These are phyloP conservation scores for Nomada goodeniana DNA, from an alignment of 2,888 invertebrate genomes.

Conservation along the genomic window DNA sequence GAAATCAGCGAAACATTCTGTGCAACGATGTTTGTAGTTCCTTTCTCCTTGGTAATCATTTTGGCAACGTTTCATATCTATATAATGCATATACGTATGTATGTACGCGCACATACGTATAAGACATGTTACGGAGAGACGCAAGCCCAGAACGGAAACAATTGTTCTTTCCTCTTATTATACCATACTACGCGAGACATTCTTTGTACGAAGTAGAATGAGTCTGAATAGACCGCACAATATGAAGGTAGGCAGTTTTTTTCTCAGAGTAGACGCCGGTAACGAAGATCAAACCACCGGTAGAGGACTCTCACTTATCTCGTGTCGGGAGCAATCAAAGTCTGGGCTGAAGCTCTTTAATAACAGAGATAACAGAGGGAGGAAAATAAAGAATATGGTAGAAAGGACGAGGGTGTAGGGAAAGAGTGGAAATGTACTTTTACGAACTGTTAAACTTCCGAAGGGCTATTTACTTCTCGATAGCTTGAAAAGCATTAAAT, in stretches of 20 bases:
- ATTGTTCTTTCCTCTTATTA: constrained; percentile 57
- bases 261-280: constrained; percentile 2
- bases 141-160: constrained; percentile 47
- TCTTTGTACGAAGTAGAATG: constrained; percentile 8
- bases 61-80: constrained; percentile 71
- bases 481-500: constrained; percentile 33
- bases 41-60: constrained; percentile 64
- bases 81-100: constrained; percentile 39
- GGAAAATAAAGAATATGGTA: not conserved
- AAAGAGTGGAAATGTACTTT: constrained; percentile 7
- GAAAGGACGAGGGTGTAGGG: not conserved
- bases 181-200: constrained; percentile 28
- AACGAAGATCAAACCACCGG: constrained; percentile 42
- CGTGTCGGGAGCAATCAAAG: constrained; percentile 39
- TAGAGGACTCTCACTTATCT: constrained; percentile 44
- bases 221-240: constrained; percentile 21
- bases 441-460: constrained; percentile 40
- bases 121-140: constrained; percentile 50
- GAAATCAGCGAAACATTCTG: constrained; percentile 10
- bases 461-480: constrained; percentile 40
- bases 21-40: constrained; percentile 25
- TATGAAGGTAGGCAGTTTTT: constrained; percentile 34
- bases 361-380: constrained; percentile 40
- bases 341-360: constrained; percentile 41
- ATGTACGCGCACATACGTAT: not conserved